Conservation (phyloP, 1,140 invertebrate genomes). For the Ditylenchus dipsaci region DNA sequence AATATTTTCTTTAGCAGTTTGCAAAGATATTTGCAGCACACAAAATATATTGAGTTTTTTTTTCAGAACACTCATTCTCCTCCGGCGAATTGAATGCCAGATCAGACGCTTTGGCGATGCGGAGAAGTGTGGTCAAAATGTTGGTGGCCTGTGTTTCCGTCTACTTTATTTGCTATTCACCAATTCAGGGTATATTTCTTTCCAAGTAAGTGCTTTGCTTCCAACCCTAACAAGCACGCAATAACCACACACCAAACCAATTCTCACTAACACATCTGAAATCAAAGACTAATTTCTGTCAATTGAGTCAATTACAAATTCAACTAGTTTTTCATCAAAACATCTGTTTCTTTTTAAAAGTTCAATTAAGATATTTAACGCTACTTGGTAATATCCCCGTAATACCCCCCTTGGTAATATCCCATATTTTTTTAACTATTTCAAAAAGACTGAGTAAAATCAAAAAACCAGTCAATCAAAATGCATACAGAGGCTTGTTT, state of each 20-base stretch:
- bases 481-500: too few relatives aligned
- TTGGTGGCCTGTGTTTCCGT: slow-evolving; percentile 56
- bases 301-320: neutral
- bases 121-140: slow-evolving; percentile 56
- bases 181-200: slow-evolving; percentile 56
- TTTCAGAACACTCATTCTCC: neutral
- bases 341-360: neutral
- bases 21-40: neutral
- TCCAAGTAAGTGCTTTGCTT: slow-evolving; percentile 40
- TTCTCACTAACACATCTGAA: too few relatives aligned
- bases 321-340: neutral
- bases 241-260: neutral
- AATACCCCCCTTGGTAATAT: too few relatives aligned
- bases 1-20: too few relatives aligned
- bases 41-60: neutral
- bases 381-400: too few relatives aligned
- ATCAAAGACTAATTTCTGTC: neutral
- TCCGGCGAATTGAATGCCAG: slow-evolving; percentile 15
- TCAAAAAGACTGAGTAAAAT: too few relatives aligned
- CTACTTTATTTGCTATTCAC: slow-evolving; percentile 57
- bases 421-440: too few relatives aligned
- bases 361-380: too few relatives aligned
- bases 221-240: neutral
- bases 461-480: too few relatives aligned
- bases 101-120: slow-evolving; percentile 42